These are phyloP conservation scores for Polydrusus pterygomalis DNA, from an alignment of 2,888 invertebrate species.

Conservation along the genomic window DNA sequence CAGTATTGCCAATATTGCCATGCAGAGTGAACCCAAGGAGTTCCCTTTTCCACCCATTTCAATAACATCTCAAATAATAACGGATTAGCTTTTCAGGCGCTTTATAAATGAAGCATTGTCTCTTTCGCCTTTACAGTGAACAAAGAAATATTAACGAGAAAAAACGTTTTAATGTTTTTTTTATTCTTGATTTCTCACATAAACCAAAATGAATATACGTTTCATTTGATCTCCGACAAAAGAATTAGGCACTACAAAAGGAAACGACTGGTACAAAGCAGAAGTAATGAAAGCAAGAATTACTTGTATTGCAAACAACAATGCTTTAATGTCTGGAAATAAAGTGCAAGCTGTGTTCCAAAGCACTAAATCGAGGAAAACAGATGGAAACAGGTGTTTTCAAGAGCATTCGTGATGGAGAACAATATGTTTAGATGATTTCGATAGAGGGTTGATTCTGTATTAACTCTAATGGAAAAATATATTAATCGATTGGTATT, in stretches of 20 bases:
- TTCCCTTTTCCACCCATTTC: no score
- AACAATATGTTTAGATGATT: slow-evolving; percentile 44
- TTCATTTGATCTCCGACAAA: neutral
- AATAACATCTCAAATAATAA: no score
- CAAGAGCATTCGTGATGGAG: slow-evolving; percentile 41
- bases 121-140: no score
- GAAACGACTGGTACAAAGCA: slow-evolving; percentile 29
- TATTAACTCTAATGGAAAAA: slow-evolving; percentile 23
- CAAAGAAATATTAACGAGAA: no score
- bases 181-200: neutral
- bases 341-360: slow-evolving; percentile 49
- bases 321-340: slow-evolving; percentile 48
- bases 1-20: no score
- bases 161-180: neutral
- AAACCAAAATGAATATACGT: neutral
- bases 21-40: no score
- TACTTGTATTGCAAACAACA: slow-evolving; percentile 50
- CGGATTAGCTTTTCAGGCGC: no score
- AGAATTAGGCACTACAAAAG: slow-evolving; percentile 16
- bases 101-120: no score
- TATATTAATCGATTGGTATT: slow-evolving; percentile 1
- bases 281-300: slow-evolving; percentile 48
- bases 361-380: slow-evolving; percentile 45
- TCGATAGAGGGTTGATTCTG: slow-evolving; percentile 23
- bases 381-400: slow-evolving; percentile 50